Conservation (phyloP, 2,113 vertebrate species). For the Cephalopholis sonnerati region DNA sequence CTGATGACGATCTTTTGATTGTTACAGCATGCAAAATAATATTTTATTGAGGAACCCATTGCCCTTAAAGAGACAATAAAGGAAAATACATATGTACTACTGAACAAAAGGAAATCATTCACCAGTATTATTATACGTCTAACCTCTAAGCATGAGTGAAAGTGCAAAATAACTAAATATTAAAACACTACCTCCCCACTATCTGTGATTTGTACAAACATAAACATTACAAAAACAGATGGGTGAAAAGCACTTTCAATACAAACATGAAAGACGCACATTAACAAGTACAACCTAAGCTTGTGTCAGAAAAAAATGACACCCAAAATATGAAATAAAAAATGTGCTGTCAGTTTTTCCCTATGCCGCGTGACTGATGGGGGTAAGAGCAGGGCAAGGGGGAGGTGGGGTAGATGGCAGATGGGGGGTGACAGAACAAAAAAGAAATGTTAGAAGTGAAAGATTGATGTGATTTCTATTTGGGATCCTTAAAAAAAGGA, state of each 20-base stretch:
- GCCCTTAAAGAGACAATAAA: background rate
- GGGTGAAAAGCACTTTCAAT: background rate
- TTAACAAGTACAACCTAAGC: background rate
- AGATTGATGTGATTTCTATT: conserved; percentile 55
- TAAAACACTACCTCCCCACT: background rate
- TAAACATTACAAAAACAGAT: background rate
- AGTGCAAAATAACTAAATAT: background rate
- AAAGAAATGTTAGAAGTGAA: conserved; percentile 42
- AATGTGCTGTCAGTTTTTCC: background rate
- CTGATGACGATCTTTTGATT: background rate
- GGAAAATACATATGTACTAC: background rate
- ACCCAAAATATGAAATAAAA: conserved; percentile 12
- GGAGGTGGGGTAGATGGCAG: conserved; percentile 23
- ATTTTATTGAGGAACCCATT: background rate
- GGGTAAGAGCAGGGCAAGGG: conserved; percentile 7
- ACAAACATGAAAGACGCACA: background rate
- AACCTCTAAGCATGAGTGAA: background rate
- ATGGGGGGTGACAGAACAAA: conserved; percentile 45
- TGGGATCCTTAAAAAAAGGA: conserved; percentile 39
- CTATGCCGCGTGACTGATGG: conserved; percentile 39
- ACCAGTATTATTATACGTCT: background rate
- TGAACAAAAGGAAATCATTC: background rate
- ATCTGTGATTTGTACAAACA: background rate
- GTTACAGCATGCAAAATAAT: background rate
- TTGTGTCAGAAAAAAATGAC: background rate